Conservation (phyloP, 1,140 invertebrate species). For the Drosophila pachea region DNA sequence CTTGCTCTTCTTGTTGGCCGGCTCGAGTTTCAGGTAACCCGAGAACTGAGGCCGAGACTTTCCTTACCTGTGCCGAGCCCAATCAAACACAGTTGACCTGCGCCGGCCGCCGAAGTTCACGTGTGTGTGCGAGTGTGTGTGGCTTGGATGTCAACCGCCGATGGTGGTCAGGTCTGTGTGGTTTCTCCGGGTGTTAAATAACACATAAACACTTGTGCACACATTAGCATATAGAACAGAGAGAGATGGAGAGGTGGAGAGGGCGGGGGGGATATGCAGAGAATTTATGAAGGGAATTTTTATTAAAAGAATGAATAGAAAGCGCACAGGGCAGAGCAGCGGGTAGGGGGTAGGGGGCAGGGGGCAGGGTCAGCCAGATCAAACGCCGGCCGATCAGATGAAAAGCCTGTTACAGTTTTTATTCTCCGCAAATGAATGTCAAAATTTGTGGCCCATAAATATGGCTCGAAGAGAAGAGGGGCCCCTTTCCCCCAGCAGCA, state of each 20-base stretch:
- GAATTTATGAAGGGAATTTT: not conserved
- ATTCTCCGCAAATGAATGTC: conserved; percentile 58
- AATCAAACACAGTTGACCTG: conserved; percentile 14
- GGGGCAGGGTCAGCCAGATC: conserved; percentile 7
- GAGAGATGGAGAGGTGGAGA: conserved; percentile 27
- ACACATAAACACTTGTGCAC: conserved; percentile 76
- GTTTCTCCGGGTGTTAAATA: conserved; percentile 66
- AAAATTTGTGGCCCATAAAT: conserved; percentile 67
- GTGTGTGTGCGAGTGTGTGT: conserved; percentile 29
- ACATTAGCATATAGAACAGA: conserved; percentile 57
- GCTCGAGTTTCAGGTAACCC: conserved; percentile 53
- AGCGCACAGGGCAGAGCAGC: no score
- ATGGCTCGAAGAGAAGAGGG: conserved; percentile 14
- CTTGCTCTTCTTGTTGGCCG: conserved; percentile 22
- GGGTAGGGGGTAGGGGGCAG: no score
- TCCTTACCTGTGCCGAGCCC: conserved; percentile 3
- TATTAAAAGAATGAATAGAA: conserved; percentile 10
- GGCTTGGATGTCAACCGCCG: conserved; percentile 42
- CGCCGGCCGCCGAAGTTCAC: not conserved
- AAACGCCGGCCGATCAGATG: conserved; percentile 31
- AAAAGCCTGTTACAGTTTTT: conserved; percentile 11
- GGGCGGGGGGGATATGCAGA: conserved; percentile 54
- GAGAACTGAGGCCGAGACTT: conserved; percentile 4
- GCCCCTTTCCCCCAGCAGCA: no score
- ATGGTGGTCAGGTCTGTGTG: conserved; percentile 56